phyloP scores from a whole-genome alignment of 30 jellyfish, hydroid and myxozoan genomes.

The Aurelia aurita region DNA sequence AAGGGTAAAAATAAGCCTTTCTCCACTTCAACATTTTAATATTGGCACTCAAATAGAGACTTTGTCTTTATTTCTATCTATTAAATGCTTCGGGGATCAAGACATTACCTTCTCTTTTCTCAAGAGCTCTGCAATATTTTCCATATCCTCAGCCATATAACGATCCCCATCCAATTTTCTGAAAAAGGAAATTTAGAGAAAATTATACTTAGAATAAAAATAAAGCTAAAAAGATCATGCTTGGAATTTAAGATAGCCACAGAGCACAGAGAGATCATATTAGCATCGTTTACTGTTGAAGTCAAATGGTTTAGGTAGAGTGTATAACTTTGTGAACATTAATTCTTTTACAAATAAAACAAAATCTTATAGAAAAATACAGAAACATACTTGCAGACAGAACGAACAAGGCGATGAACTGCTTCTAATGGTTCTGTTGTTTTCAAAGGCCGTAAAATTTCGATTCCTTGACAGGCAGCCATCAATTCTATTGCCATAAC shows the following conservation, averaged over 20 bases:
- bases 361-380: neutral
- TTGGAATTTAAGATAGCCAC: no score
- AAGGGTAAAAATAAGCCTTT: no score
- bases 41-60: no score
- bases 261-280: no score
- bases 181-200: neutral
- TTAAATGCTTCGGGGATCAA: neutral
- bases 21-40: no score
- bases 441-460: conserved; percentile 86
- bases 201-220: no score
- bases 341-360: no score
- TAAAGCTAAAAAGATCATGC: no score
- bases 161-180: conserved; percentile 86
- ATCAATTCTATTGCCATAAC: conserved; percentile 92
- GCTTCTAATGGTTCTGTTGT: conserved; percentile 96
- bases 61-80: no score
- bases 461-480: conserved; percentile 97
- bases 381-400: conserved; percentile 79
- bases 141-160: conserved; percentile 92
- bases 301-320: no score
- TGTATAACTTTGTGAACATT: no score
- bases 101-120: conserved; percentile 66
- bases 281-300: no score
- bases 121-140: conserved; percentile 71
- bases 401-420: conserved; percentile 77